Conservation (phyloP, 2,888 invertebrate genomes). For the Ectropis crepuscularia region DNA sequence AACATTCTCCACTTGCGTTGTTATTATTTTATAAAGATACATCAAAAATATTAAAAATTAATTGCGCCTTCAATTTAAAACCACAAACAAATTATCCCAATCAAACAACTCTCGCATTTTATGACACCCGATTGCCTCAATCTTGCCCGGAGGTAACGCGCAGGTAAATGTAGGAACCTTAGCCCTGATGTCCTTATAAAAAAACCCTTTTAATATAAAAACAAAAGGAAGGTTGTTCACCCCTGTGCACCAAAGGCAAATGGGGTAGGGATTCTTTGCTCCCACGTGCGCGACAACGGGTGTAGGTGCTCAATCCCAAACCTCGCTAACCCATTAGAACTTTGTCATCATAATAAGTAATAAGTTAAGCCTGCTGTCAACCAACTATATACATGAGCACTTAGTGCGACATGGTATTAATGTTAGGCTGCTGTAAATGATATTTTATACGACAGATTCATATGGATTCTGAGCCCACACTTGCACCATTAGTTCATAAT, state of each 20-base stretch:
- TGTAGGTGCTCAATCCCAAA: constrained; percentile 29
- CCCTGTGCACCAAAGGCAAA: constrained; percentile 64
- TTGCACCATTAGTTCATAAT: constrained; percentile 71
- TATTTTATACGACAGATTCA: constrained; percentile 43
- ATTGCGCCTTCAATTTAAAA: constrained; percentile 28
- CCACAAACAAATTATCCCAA: constrained; percentile 35
- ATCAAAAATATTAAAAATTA: constrained; percentile 26
- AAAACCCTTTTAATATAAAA: constrained; percentile 22
- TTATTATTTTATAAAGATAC: constrained; percentile 9
- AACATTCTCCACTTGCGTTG: constrained; percentile 11
- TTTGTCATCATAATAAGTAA: constrained; percentile 12
- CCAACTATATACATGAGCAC: not conserved
- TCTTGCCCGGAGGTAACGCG: constrained; percentile 28
- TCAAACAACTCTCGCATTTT: constrained; percentile 32
- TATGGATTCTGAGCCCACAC: constrained; percentile 48
- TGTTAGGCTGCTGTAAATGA: not conserved
- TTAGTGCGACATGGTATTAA: constrained; percentile 12
- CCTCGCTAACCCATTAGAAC: constrained; percentile 6
- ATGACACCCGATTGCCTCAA: constrained; percentile 27
- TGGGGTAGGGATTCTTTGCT: constrained; percentile 45
- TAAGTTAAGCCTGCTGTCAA: not conserved
- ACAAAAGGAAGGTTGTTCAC: constrained; percentile 63
- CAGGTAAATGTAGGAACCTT: constrained; percentile 48
- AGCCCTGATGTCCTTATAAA: constrained; percentile 52
- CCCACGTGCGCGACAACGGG: constrained; percentile 55